Evolutionary conservation across 2,888 invertebrate species (phyloP).

Genomic region (Scrobipalpa costella): DNA sequence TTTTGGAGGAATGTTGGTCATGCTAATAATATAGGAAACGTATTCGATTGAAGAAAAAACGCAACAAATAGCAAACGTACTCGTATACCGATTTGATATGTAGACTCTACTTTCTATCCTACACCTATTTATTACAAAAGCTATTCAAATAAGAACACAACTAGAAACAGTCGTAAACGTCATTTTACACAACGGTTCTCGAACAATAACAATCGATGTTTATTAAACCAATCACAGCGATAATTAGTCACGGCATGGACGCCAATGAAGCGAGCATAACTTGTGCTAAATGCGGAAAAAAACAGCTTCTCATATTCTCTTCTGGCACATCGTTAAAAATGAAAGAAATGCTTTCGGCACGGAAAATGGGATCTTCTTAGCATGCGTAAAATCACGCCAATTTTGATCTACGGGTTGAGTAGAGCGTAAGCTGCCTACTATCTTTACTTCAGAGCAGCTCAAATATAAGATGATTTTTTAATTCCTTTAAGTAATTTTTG

Average conservation of each 20-base stretch:
- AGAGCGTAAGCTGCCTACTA: no score
- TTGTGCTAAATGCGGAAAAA: slow-evolving; percentile 21
- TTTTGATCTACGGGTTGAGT: neutral
- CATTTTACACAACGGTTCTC: slow-evolving; percentile 14
- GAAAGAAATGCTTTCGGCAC: neutral
- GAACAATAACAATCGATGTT: slow-evolving; percentile 27
- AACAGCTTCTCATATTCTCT: neutral
- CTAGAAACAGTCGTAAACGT: slow-evolving; percentile 14
- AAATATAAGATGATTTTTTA: no score
- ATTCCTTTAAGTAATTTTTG: no score
- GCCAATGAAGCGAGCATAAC: slow-evolving; percentile 24
- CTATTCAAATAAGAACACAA: neutral
- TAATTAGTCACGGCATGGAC: slow-evolving; percentile 27
- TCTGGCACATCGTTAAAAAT: slow-evolving; percentile 1
- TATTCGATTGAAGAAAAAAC: no score
- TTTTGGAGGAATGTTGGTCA: no score
- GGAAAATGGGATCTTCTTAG: neutral
- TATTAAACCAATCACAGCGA: slow-evolving; percentile 27
- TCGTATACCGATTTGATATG: no score
- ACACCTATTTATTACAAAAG: neutral
- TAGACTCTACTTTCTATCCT: no score
- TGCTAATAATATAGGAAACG: no score
- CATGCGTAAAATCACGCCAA: neutral
- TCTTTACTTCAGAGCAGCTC: no score
- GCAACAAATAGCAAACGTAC: no score